These are phyloP conservation scores for Bos javanicus DNA, from an alignment of 2,113 vertebrate genomes.

Conservation along the genomic window DNA sequence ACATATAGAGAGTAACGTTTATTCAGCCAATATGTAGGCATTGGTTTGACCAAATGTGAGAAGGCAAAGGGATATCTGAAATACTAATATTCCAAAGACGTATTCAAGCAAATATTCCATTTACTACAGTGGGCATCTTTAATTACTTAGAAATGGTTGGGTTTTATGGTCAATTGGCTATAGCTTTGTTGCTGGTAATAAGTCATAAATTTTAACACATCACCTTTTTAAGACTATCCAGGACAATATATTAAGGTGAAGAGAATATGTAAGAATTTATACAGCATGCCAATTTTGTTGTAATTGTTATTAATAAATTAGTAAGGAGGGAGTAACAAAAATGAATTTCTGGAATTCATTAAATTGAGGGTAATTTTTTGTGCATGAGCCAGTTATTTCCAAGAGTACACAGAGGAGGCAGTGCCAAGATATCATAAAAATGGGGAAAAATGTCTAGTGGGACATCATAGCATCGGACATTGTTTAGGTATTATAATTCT, in stretches of 20 bases:
- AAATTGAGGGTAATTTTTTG: constrained; percentile 80
- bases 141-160: constrained; percentile 80
- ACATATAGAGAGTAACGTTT: background rate
- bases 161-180: constrained; percentile 82
- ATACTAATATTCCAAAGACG: constrained; percentile 51
- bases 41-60: constrained; percentile 21
- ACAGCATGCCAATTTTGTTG: constrained; percentile 77
- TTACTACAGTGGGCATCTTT: constrained; percentile 72
- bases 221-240: constrained; percentile 74
- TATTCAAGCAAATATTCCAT: constrained; percentile 73
- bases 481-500: constrained; percentile 28
- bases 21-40: background rate
- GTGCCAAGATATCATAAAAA: constrained; percentile 67
- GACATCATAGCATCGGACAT: constrained; percentile 25
- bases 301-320: constrained; percentile 88
- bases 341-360: constrained; percentile 83
- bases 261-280: constrained; percentile 81
- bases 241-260: constrained; percentile 79
- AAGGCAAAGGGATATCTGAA: background rate
- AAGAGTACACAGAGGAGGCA: constrained; percentile 71
- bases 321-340: constrained; percentile 76
- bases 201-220: constrained; percentile 79
- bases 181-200: constrained; percentile 79
- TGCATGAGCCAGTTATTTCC: constrained; percentile 76
- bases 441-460: constrained; percentile 48